These are phyloP conservation scores for Camelus bactrianus DNA, from an alignment of 2,113 vertebrate genomes.

Conservation along the genomic window DNA sequence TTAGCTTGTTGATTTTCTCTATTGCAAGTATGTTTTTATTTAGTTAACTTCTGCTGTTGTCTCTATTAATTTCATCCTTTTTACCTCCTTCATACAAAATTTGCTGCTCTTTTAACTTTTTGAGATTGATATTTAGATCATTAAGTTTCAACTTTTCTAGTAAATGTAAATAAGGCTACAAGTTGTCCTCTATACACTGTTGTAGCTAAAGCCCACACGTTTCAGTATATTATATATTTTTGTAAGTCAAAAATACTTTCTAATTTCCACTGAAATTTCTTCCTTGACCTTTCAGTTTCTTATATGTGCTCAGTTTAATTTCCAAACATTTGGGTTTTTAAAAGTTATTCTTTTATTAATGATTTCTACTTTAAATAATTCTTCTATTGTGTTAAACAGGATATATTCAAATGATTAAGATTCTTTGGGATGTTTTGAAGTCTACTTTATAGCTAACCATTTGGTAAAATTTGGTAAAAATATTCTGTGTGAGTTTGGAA, in stretches of 20 bases:
- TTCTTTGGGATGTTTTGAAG: neutral
- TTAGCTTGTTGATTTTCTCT: neutral
- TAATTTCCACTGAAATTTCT: neutral
- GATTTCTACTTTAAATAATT: neutral
- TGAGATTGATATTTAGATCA: slow-evolving; percentile 5
- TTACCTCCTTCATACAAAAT: neutral
- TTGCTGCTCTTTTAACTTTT: slow-evolving; percentile 5
- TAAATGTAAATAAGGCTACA: neutral
- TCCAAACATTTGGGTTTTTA: neutral
- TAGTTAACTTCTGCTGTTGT: neutral
- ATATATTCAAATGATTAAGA: neutral
- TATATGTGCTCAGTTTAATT: neutral
- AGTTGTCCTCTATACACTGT: neutral
- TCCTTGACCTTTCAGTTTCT: neutral
- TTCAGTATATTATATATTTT: neutral
- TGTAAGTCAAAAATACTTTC: neutral
- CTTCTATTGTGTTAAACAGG: neutral
- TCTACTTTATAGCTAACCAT: neutral
- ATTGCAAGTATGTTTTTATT: neutral
- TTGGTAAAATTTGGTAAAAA: neutral
- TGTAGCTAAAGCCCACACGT: neutral
- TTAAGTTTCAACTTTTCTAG: neutral
- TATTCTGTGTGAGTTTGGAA: neutral
- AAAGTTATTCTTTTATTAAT: neutral
- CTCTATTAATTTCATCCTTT: neutral